Conservation (phyloP, 2,113 vertebrate genomes). For the Saccopteryx leptura region DNA sequence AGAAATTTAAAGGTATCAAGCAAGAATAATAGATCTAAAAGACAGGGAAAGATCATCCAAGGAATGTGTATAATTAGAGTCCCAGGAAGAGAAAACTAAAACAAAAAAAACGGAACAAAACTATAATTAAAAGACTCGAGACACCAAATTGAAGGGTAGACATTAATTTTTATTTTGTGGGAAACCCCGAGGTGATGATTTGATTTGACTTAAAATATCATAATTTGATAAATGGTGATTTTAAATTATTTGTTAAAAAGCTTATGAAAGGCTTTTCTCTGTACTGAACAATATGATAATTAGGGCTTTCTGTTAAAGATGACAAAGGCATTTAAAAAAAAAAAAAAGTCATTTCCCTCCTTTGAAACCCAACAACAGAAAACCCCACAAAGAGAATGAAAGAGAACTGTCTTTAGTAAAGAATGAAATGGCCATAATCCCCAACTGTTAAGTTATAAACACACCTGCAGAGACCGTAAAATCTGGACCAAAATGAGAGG, state of each 20-base stretch:
- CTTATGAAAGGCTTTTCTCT: not conserved
- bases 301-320: conserved; percentile 14
- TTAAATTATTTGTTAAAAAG: not conserved
- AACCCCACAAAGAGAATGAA: too few relatives aligned
- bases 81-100: not conserved
- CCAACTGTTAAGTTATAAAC: too few relatives aligned
- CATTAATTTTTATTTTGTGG: not conserved
- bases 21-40: not conserved
- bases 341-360: too few relatives aligned
- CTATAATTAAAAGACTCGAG: not conserved
- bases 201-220: not conserved
- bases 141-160: not conserved
- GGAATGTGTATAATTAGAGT: not conserved
- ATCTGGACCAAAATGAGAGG: too few relatives aligned
- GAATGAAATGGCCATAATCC: too few relatives aligned
- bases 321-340: conserved; percentile 8
- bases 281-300: conserved; percentile 20
- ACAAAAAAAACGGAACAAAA: not conserved
- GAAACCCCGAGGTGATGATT: not conserved
- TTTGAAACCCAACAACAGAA: too few relatives aligned
- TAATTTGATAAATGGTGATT: not conserved
- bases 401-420: too few relatives aligned
- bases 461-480: too few relatives aligned
- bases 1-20: not conserved
- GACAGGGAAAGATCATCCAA: not conserved